Percentiles rank a stretch among this genome's conserved stretches.
phyloP scores from a whole-genome alignment of 2,113 vertebrate genomes.

The Physeter macrocephalus region DNA sequence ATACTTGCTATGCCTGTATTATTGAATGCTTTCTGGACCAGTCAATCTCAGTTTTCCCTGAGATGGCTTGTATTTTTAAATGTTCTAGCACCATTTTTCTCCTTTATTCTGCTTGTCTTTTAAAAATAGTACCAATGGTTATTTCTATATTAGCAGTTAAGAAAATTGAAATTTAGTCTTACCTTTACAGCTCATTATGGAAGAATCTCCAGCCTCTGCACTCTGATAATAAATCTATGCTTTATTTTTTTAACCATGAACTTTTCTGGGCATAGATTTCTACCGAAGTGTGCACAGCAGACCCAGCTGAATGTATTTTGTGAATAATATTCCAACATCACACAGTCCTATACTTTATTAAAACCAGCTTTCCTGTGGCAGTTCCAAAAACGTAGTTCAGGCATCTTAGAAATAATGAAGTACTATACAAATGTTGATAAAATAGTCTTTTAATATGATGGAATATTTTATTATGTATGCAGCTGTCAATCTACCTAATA shows the following conservation, averaged over 20 bases:
- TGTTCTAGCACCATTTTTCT: neutral
- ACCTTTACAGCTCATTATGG: neutral
- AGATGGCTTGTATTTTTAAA: neutral
- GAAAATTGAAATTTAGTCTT: neutral
- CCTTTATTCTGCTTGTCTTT: neutral
- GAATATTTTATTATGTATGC: neutral
- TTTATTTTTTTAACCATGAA: neutral
- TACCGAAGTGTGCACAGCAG: neutral
- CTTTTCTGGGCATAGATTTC: conserved; percentile 18
- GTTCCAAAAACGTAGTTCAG: conserved; percentile 45
- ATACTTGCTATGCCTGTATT: neutral
- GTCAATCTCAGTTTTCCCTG: neutral
- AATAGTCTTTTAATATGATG: conserved; percentile 16
- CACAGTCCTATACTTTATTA: conserved; percentile 50
- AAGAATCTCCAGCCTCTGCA: neutral
- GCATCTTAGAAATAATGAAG: conserved; percentile 48
- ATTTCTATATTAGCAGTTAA: neutral
- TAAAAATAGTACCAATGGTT: neutral
- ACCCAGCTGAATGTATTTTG: conserved; percentile 38
- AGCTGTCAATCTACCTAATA: conserved; percentile 7
- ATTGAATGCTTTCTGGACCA: neutral
- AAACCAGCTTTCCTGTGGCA: conserved; percentile 48
- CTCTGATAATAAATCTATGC: neutral
- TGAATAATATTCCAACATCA: conserved; percentile 39
- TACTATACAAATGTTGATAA: neutral